Evolutionary conservation across 2,113 vertebrate genomes (phyloP).

Genomic region (Morone saxatilis): DNA sequence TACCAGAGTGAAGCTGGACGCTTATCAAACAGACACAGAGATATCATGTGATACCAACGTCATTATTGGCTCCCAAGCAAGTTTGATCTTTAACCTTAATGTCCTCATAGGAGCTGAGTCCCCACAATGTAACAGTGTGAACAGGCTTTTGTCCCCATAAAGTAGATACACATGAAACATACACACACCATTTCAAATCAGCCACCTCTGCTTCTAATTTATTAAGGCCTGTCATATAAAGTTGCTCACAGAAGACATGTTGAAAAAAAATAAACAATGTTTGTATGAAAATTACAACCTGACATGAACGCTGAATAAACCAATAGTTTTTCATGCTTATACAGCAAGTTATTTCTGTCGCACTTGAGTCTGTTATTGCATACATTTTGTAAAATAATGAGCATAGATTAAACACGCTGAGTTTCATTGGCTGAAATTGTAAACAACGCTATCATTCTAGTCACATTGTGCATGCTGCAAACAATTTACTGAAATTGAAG

Average conservation of each 20-base stretch:
- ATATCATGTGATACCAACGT: no score
- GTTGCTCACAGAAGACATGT: neutral
- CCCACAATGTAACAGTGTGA: neutral
- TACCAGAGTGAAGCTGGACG: no score
- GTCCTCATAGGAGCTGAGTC: neutral
- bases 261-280: neutral
- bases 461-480: conserved; percentile 9
- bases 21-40: no score
- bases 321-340: neutral
- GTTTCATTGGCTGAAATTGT: neutral
- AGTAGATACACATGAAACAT: neutral
- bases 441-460: conserved; percentile 13
- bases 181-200: neutral
- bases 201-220: neutral
- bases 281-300: neutral
- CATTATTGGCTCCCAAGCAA: no score
- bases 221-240: conserved; percentile 6
- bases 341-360: neutral
- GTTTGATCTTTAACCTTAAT: neutral
- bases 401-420: conserved; percentile 5
- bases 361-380: neutral
- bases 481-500: conserved; percentile 20
- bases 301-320: neutral
- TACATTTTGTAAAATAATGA: conserved; percentile 1
- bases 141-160: neutral